Percentiles rank a stretch among this genome's conserved stretches.
Conservation (phyloP, 2,113 vertebrate species). For the Oreocharis arfaki region DNA sequence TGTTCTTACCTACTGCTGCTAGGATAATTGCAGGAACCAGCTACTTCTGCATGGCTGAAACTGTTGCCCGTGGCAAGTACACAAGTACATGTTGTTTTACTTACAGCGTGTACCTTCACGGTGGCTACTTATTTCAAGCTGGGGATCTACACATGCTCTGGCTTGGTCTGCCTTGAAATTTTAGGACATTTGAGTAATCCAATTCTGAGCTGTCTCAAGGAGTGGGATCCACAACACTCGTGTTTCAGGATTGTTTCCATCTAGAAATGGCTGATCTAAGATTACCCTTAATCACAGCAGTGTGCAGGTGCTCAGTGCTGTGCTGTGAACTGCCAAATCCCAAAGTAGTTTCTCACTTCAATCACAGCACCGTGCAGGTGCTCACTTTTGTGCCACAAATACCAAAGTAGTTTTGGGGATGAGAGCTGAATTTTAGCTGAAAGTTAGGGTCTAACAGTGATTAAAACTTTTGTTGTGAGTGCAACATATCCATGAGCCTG, state of each 20-base stretch:
- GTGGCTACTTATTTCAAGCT: neutral
- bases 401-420: neutral
- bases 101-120: neutral
- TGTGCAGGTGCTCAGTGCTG: neutral
- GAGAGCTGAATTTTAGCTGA: neutral
- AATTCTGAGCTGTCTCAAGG: neutral
- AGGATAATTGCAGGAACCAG: conserved; percentile 15
- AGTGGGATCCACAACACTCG: neutral
- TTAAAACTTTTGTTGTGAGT: neutral
- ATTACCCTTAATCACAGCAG: neutral
- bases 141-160: neutral
- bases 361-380: neutral
- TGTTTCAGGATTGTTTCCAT: neutral
- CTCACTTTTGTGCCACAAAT: neutral
- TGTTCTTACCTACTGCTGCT: conserved; percentile 39
- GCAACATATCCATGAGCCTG: accelerated
- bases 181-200: neutral
- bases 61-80: conserved; percentile 12
- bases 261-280: neutral
- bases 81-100: neutral
- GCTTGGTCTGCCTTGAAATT: neutral
- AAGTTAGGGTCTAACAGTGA: neutral
- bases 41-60: neutral
- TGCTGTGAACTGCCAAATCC: neutral
- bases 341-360: neutral